These are phyloP conservation scores for Ficedula albicollis DNA, from an alignment of 2,797 vertebrate genomes.

Conservation along the genomic window DNA sequence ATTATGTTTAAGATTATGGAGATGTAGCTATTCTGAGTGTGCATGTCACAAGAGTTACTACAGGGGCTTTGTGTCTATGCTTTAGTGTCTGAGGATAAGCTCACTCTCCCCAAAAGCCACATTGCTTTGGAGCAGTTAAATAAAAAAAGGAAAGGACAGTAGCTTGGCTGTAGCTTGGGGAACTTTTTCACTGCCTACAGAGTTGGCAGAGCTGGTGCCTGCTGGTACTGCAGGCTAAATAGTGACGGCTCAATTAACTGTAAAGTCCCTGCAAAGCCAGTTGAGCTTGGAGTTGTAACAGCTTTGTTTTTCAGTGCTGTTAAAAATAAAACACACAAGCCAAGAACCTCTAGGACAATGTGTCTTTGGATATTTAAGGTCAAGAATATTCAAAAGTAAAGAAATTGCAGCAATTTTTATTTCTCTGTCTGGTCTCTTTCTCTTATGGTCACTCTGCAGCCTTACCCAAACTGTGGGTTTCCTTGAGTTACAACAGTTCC, in stretches of 20 bases:
- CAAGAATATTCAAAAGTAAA: conserved; percentile 5
- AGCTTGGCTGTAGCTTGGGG: not conserved
- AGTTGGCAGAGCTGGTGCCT: conserved; percentile 7
- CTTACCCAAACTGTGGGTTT: not conserved
- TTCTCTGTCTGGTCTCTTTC: not conserved
- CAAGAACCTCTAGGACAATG: not conserved
- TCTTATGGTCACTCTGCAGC: not conserved
- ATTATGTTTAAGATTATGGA: not conserved
- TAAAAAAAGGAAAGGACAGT: not conserved
- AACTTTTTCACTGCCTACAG: not conserved
- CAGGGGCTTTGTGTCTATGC: not conserved
- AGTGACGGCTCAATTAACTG: conserved; percentile 22
- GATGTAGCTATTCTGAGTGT: not conserved
- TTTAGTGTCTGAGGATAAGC: not conserved
- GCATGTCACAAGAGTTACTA: not conserved
- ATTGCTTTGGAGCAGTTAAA: not conserved
- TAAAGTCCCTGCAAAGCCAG: not conserved
- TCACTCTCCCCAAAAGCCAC: not conserved
- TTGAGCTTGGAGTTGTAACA: not conserved
- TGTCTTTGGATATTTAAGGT: not conserved
- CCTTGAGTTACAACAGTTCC: not conserved
- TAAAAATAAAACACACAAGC: conserved; percentile 20
- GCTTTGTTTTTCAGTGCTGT: not conserved
- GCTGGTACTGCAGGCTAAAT: not conserved
- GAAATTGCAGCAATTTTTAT: not conserved